Conservation (phyloP, 2,113 vertebrate species). For the Phrynocephalus versicolor region DNA sequence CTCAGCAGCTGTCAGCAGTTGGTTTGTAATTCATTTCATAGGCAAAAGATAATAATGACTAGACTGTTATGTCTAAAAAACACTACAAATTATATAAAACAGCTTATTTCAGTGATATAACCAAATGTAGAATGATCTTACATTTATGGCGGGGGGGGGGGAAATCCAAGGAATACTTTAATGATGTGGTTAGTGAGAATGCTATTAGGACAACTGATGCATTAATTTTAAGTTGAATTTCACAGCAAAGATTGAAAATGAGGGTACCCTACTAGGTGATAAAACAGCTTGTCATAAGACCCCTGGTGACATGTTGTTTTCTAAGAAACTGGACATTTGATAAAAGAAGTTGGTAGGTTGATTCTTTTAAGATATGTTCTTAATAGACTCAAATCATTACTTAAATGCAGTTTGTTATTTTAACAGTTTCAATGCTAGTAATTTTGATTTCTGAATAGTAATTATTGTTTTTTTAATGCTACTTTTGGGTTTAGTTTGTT, state of each 20-base stretch:
- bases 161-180: slow-evolving; percentile 50
- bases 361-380: slow-evolving; percentile 40
- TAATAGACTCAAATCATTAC: background rate
- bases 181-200: slow-evolving; percentile 69
- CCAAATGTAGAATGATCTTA: slow-evolving; percentile 66
- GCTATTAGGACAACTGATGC: slow-evolving; percentile 71
- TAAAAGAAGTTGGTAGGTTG: slow-evolving; percentile 58
- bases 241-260: slow-evolving; percentile 71
- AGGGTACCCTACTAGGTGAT: slow-evolving; percentile 74
- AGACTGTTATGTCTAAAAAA: slow-evolving; percentile 35
- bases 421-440: no score
- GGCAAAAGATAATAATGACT: slow-evolving; percentile 40
- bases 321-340: slow-evolving; percentile 56
- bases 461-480: no score
- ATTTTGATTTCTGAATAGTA: no score
- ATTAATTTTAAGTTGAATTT: slow-evolving; percentile 72
- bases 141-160: slow-evolving; percentile 20
- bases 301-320: slow-evolving; percentile 67
- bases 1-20: slow-evolving; percentile 54
- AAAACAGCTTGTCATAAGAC: slow-evolving; percentile 75
- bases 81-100: slow-evolving; percentile 49
- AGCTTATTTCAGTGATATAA: slow-evolving; percentile 33
- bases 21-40: slow-evolving; percentile 40
- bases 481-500: no score
- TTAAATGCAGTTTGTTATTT: background rate